A percentile compares a stretch with the other conserved stretches of the same genome.
These are phyloP conservation scores for Meles meles DNA, from an alignment of 2,113 vertebrate genomes.

Conservation along the genomic window DNA sequence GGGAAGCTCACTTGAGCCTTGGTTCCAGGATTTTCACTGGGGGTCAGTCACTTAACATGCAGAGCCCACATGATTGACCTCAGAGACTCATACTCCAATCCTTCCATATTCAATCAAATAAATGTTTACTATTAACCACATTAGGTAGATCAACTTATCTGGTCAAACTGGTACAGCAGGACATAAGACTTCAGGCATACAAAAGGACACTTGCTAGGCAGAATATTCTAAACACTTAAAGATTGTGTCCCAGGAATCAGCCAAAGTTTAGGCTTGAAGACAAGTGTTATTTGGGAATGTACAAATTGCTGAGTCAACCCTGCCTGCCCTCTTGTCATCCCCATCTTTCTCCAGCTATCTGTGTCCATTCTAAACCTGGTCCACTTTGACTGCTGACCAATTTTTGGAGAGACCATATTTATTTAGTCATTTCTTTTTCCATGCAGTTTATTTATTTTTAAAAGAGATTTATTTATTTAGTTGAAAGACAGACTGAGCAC, in stretches of 20 bases:
- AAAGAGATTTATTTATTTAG: not conserved
- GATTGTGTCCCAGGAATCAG: not conserved
- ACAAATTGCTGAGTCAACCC: not conserved
- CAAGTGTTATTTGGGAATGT: rapidly evolving
- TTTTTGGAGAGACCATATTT: not conserved
- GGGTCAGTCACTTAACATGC: not conserved
- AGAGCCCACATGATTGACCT: not conserved
- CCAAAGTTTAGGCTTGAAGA: not conserved
- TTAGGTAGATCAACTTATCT: not conserved
- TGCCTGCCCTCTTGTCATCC: not conserved
- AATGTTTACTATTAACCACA: not conserved
- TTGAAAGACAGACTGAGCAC: not conserved
- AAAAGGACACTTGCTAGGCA: not conserved
- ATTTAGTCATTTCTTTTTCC: not conserved
- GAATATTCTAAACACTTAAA: not conserved
- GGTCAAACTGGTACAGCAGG: not conserved
- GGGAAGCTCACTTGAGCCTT: not conserved
- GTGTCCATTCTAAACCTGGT: not conserved
- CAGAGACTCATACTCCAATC: not conserved
- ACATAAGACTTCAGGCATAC: not conserved
- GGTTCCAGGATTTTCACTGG: not conserved
- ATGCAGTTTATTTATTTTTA: not conserved
- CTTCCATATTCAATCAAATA: not conserved
- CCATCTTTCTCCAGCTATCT: not conserved
- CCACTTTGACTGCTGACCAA: no score